A percentile compares a stretch with the other conserved stretches of the same genome.
These are phyloP conservation scores for Agriopis aurantiaria DNA, from an alignment of 2,888 invertebrate species.

Conservation along the genomic window DNA sequence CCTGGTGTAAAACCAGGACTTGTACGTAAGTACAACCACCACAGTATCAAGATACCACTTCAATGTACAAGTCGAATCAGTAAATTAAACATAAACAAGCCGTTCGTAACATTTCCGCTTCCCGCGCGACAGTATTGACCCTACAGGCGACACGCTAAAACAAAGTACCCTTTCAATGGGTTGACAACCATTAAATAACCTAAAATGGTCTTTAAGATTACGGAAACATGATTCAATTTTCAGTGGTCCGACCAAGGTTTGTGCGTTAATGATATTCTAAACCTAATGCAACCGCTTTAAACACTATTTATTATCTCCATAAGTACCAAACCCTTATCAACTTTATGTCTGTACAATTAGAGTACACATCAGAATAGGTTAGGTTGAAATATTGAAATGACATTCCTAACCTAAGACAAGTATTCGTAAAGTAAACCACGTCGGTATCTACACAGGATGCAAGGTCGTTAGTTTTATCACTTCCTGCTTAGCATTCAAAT, in stretches of 20 bases:
- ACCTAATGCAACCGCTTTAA: constrained; percentile 33
- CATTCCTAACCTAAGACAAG: constrained; percentile 63
- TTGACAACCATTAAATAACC: background rate
- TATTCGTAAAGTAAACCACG: constrained; percentile 62
- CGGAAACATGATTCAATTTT: constrained; percentile 1
- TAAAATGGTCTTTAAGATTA: background rate
- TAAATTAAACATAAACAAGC: constrained; percentile 31
- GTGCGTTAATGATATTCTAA: constrained; percentile 50
- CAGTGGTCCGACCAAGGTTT: background rate
- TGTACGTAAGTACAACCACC: no score
- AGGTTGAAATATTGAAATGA: constrained; percentile 42
- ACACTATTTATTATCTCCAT: constrained; percentile 18
- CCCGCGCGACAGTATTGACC: constrained; percentile 35
- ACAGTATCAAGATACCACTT: background rate
- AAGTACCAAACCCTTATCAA: background rate
- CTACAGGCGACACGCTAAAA: constrained; percentile 33
- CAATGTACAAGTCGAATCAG: constrained; percentile 18
- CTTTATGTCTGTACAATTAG: background rate
- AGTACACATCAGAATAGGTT: background rate
- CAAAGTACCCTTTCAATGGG: constrained; percentile 28
- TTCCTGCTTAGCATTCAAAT: constrained; percentile 66
- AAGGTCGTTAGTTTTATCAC: constrained; percentile 67
- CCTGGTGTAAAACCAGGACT: no score
- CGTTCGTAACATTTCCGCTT: constrained; percentile 31
- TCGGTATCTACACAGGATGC: constrained; percentile 72